Conservation (phyloP, 2,888 invertebrate genomes). For the Noctuana brunneofusca region DNA sequence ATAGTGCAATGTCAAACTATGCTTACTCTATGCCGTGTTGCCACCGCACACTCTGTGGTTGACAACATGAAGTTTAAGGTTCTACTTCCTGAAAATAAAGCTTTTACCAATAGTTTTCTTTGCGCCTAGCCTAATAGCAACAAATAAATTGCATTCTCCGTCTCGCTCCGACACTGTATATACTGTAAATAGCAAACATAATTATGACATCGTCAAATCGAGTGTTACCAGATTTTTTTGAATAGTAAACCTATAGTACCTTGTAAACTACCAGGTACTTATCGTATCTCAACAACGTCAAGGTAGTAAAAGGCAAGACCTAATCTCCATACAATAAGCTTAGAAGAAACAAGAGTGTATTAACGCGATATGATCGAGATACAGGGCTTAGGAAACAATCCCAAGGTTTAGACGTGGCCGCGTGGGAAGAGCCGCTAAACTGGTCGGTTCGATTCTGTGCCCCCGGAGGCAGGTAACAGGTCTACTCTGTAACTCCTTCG, state of each 20-base stretch:
- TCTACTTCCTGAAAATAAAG: no score
- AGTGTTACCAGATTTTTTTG: no score
- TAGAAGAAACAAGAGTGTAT: conserved; percentile 15
- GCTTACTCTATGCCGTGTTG: no score
- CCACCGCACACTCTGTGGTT: no score
- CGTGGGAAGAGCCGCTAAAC: conserved; percentile 18
- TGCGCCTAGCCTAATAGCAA: not conserved
- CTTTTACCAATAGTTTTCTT: no score
- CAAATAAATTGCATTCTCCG: not conserved
- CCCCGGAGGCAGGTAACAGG: not conserved
- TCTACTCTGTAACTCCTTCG: not conserved
- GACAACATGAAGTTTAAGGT: no score
- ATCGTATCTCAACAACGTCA: not conserved
- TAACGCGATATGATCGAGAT: conserved; percentile 6
- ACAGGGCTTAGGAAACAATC: conserved; percentile 10
- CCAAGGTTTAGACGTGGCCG: conserved; percentile 20
- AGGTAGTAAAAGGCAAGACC: not conserved
- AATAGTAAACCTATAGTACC: no score
- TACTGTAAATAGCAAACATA: no score
- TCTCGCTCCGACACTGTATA: not conserved
- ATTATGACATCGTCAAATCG: no score
- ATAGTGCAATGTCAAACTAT: no score
- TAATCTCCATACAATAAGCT: conserved; percentile 4
- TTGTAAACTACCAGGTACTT: not conserved
- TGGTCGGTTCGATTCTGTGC: conserved; percentile 12